phyloP scores from a whole-genome alignment of 2,888 invertebrate genomes.

The Alitta virens region DNA sequence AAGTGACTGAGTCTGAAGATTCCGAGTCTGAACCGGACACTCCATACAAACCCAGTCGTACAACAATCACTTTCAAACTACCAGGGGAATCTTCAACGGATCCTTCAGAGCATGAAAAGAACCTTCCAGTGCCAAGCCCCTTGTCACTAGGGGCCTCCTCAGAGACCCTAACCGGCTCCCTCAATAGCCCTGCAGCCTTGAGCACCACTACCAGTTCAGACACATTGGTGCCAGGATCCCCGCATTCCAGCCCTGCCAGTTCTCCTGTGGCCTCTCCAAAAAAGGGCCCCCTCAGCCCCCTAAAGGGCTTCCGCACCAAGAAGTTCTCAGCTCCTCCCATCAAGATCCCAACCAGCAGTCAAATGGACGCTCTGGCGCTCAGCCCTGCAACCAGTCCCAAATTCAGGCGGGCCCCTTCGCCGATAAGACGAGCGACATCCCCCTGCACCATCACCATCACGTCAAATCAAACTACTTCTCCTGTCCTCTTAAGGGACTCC shows the following conservation, averaged over 20 bases:
- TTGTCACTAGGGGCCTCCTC: slow-evolving; percentile 32
- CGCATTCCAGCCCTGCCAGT: slow-evolving; percentile 46
- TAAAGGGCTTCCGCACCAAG: slow-evolving; percentile 20
- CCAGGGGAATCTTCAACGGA: slow-evolving; percentile 18
- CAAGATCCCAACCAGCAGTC: slow-evolving; percentile 22
- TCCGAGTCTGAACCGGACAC: slow-evolving; percentile 10
- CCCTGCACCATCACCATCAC: slow-evolving; percentile 15
- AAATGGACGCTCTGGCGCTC: slow-evolving; percentile 42
- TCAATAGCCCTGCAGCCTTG: slow-evolving; percentile 31
- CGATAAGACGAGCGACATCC: slow-evolving; percentile 23
- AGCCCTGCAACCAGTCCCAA: slow-evolving; percentile 45
- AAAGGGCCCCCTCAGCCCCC: slow-evolving; percentile 24
- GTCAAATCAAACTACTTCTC: slow-evolving; percentile 20
- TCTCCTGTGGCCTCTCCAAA: slow-evolving; percentile 43
- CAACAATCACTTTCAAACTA: background rate
- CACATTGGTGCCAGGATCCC: slow-evolving; percentile 49
- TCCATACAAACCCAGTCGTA: slow-evolving; percentile 4
- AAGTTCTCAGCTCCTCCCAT: slow-evolving; percentile 24
- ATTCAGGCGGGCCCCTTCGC: slow-evolving; percentile 33
- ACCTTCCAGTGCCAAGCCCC: slow-evolving; percentile 17
- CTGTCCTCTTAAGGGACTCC: slow-evolving; percentile 28
- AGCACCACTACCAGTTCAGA: slow-evolving; percentile 49
- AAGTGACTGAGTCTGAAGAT: slow-evolving; percentile 17
- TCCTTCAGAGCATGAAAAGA: background rate
- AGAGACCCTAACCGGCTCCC: slow-evolving; percentile 34